Percentiles rank a stretch among this genome's conserved stretches.
Conservation (phyloP, 2,888 invertebrate species). For the Pyralis farinalis region DNA sequence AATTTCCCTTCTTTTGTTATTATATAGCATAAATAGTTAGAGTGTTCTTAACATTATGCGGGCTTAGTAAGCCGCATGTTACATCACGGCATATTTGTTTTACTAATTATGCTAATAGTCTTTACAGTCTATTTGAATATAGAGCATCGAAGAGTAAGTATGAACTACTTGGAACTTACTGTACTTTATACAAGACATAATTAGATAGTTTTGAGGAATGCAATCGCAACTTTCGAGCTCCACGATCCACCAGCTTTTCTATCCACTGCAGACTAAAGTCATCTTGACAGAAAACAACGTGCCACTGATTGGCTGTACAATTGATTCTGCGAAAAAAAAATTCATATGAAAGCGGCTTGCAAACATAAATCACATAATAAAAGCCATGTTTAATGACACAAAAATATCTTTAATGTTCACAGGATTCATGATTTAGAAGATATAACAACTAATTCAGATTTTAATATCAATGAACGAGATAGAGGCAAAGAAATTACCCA, state of each 20-base stretch:
- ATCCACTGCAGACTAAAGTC: constrained; percentile 32
- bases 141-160: too few relatives aligned
- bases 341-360: too few relatives aligned
- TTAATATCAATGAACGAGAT: constrained; percentile 16
- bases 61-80: too few relatives aligned
- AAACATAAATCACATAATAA: too few relatives aligned
- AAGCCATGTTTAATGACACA: too few relatives aligned
- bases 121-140: too few relatives aligned
- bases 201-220: constrained; percentile 20
- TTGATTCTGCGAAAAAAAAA: constrained; percentile 27
- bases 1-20: too few relatives aligned
- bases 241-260: constrained; percentile 35
- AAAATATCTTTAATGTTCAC: not conserved
- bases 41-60: too few relatives aligned
- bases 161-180: constrained; percentile 26
- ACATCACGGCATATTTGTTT: too few relatives aligned
- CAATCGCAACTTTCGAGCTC: constrained; percentile 37
- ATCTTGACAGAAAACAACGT: constrained; percentile 38
- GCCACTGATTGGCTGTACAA: constrained; percentile 27
- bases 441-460: constrained; percentile 8
- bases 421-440: constrained; percentile 19
- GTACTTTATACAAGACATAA: constrained; percentile 20
- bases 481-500: too few relatives aligned
- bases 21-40: too few relatives aligned
- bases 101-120: too few relatives aligned